These are phyloP conservation scores for Ostrea denselamellosa DNA, from an alignment of 1,140 invertebrate genomes.

Conservation along the genomic window DNA sequence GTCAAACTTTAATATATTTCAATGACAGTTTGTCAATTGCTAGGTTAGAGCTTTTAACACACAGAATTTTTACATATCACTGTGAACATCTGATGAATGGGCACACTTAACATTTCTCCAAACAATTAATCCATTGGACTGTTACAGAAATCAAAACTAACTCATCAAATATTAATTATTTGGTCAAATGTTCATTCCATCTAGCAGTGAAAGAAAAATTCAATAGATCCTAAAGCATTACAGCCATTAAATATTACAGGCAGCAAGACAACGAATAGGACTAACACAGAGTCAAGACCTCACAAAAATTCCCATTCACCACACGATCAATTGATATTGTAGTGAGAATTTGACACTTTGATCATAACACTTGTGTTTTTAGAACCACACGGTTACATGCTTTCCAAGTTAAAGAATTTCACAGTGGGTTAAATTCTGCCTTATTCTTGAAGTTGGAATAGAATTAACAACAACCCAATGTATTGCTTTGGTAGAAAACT, in stretches of 20 bases:
- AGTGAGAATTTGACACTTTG: not conserved
- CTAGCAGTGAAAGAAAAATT: slow-evolving; percentile 1
- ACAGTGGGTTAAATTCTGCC: not conserved
- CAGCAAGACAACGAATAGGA: not conserved
- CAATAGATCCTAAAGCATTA: slow-evolving; percentile 1
- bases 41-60: not conserved
- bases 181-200: not conserved
- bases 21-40: not conserved
- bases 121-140: slow-evolving; percentile 26
- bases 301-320: not conserved
- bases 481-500: not conserved
- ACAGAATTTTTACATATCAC: not conserved
- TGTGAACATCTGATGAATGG: not conserved
- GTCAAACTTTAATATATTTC: slow-evolving; percentile 15
- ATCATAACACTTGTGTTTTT: not conserved
- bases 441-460: not conserved
- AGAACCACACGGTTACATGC: not conserved
- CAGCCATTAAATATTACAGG: not conserved
- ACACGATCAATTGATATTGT: not conserved
- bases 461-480: not conserved
- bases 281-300: not conserved
- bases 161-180: slow-evolving; percentile 34
- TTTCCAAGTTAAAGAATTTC: not conserved
- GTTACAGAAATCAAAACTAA: slow-evolving; percentile 24
- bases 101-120: not conserved